Evolutionary conservation across 2,113 vertebrate species (phyloP).

Genomic region (Cnemophilus loriae): DNA sequence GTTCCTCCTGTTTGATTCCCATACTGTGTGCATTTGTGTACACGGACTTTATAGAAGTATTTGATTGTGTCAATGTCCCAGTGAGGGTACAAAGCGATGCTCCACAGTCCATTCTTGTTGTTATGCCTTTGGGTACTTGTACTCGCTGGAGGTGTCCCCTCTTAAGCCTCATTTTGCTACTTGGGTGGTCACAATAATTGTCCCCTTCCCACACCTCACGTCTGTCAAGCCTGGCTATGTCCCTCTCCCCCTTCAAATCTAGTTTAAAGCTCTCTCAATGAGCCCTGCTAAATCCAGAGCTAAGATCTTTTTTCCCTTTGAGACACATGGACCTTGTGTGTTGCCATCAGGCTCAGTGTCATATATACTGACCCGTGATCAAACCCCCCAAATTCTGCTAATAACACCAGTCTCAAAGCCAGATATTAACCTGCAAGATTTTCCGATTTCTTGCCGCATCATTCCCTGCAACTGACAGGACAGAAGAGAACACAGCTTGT

Average conservation of each 20-base stretch:
- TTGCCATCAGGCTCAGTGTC: neutral
- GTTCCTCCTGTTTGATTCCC: neutral
- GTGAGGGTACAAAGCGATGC: neutral
- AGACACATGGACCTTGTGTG: neutral
- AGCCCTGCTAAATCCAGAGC: neutral
- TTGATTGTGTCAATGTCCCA: neutral
- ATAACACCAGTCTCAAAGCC: neutral
- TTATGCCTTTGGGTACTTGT: neutral
- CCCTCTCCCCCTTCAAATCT: neutral
- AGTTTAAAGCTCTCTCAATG: neutral
- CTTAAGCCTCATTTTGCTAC: neutral
- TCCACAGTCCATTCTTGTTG: neutral
- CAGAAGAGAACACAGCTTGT: neutral
- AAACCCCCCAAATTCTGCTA: neutral
- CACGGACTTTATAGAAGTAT: fast-evolving
- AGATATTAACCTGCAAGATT: neutral
- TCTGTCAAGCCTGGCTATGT: neutral
- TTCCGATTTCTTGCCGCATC: neutral
- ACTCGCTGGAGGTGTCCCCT: fast-evolving
- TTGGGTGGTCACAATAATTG: neutral
- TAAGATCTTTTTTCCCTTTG: neutral
- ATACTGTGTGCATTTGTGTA: neutral
- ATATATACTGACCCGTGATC: neutral
- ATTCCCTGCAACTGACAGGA: neutral
- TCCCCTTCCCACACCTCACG: neutral